Evolutionary conservation across 2,888 invertebrate genomes (phyloP).

Genomic region (Orchesella flavescens): DNA sequence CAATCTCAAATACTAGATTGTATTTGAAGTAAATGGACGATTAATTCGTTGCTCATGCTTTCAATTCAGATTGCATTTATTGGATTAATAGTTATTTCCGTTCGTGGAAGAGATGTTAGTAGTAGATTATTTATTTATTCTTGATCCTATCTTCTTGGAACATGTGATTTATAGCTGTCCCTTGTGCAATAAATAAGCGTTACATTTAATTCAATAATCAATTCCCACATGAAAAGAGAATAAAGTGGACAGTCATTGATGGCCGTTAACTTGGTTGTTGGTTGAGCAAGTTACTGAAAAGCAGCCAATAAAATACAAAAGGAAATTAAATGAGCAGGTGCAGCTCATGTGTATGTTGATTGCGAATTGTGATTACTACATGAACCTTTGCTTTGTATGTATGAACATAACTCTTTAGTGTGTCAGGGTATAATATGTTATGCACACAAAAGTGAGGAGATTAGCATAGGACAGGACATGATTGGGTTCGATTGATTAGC

Average conservation of each 20-base stretch:
- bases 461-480: conserved; percentile 18
- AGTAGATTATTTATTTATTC: not conserved
- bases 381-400: too few species aligned
- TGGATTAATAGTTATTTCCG: not conserved
- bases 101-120: too few species aligned
- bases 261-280: conserved; percentile 12
- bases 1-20: not conserved
- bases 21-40: not conserved
- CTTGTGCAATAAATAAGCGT: conserved; percentile 29
- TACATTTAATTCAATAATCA: conserved; percentile 58
- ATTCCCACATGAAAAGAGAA: conserved; percentile 11
- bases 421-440: too few species aligned
- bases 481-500: conserved; percentile 25
- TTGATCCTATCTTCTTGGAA: conserved; percentile 23
- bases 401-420: too few species aligned
- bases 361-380: not conserved
- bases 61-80: conserved; percentile 5
- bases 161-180: conserved; percentile 41
- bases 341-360: not conserved
- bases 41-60: conserved; percentile 9
- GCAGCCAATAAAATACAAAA: conserved; percentile 1
- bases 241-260: conserved; percentile 12
- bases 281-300: conserved; percentile 49
- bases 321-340: not conserved
- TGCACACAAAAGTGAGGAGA: conserved; percentile 15